Percentiles rank a stretch among this genome's conserved stretches.
These are phyloP conservation scores for Erebia palarica DNA, from an alignment of 2,888 invertebrate genomes.

Conservation along the genomic window DNA sequence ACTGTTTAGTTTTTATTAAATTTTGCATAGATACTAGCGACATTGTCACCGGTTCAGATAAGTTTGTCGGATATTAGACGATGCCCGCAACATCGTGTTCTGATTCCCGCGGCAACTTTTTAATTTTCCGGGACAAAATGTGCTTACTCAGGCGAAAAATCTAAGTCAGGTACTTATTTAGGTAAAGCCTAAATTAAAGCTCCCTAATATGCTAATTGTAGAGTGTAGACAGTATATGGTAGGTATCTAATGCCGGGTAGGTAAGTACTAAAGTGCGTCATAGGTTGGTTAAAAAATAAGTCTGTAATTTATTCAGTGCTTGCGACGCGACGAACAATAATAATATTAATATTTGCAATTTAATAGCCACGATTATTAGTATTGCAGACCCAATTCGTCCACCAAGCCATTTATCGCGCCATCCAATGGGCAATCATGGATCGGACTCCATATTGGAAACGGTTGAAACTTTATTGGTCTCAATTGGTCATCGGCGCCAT, in stretches of 20 bases:
- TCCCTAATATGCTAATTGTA: too few species aligned
- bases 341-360: constrained; percentile 33
- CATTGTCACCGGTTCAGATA: too few species aligned
- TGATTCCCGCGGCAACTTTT: too few species aligned
- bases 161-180: too few species aligned
- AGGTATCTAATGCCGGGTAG: background rate
- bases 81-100: background rate
- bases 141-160: too few species aligned
- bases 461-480: constrained; percentile 50
- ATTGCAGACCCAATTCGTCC: constrained; percentile 58
- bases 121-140: too few species aligned
- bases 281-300: background rate
- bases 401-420: constrained; percentile 63
- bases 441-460: constrained; percentile 50
- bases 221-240: too few species aligned
- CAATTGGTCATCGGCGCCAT: constrained; percentile 57
- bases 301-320: constrained; percentile 23
- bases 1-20: too few species aligned
- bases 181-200: too few species aligned
- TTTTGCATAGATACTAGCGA: too few species aligned
- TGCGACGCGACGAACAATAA: constrained; percentile 19
- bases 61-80: background rate
- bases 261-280: too few species aligned
- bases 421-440: constrained; percentile 59
- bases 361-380: constrained; percentile 38